Evolutionary conservation across 2,888 invertebrate genomes (phyloP).

Genomic region (Pteria penguin): DNA sequence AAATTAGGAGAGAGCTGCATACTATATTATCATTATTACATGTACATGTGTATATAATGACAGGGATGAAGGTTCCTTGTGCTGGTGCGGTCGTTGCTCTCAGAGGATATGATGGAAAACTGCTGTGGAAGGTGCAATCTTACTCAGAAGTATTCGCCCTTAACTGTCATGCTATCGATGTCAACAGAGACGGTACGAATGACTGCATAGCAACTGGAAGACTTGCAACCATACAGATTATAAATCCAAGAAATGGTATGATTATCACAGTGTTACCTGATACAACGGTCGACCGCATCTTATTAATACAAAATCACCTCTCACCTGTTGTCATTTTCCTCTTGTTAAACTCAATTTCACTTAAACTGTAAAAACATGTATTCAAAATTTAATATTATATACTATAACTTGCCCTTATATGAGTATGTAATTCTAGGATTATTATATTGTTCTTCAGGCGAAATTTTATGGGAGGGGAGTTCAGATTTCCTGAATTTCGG

Average conservation of each 20-base stretch:
- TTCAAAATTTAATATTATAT: too few species aligned
- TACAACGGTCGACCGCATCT: too few species aligned
- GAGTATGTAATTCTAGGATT: too few species aligned
- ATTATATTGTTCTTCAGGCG: conserved; percentile 44
- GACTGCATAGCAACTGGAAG: conserved; percentile 76
- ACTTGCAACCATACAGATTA: conserved; percentile 66
- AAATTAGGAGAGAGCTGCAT: too few species aligned
- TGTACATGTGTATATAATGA: not conserved
- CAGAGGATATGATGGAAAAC: conserved; percentile 69
- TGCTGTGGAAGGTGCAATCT: conserved; percentile 69
- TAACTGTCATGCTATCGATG: conserved; percentile 71
- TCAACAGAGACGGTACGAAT: conserved; percentile 70
- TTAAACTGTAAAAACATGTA: too few species aligned
- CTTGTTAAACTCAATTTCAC: too few species aligned
- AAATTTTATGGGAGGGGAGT: conserved; percentile 57
- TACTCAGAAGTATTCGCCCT: conserved; percentile 70
- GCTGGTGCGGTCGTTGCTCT: conserved; percentile 70
- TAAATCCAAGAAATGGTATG: conserved; percentile 70
- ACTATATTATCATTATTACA: too few species aligned
- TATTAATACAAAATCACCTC: too few species aligned
- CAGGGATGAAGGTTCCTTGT: conserved; percentile 66
- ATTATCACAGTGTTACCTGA: too few species aligned
- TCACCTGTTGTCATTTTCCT: too few species aligned
- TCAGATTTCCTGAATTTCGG: conserved; percentile 49
- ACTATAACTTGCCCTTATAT: too few species aligned